A percentile compares a stretch with the other conserved stretches of the same genome.
Evolutionary conservation across 2,113 vertebrate genomes (phyloP).

Genomic region (Labeo rohita): DNA sequence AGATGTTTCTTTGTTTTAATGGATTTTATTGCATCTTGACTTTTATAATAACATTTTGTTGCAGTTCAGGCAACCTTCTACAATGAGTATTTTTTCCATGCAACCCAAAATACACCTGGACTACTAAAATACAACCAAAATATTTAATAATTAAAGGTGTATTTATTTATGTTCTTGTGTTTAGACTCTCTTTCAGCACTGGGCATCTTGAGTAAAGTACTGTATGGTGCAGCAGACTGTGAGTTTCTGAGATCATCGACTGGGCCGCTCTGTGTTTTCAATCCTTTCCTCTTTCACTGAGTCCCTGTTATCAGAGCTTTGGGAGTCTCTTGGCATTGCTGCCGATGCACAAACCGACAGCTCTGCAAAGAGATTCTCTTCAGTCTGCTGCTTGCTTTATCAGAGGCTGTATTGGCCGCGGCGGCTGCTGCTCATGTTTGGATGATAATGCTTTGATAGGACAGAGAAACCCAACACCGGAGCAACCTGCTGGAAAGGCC

Average conservation of each 20-base stretch:
- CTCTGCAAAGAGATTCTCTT: slow-evolving; percentile 48
- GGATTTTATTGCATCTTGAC: no score
- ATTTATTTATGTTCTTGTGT: neutral
- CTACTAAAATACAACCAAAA: neutral
- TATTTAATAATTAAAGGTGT: neutral
- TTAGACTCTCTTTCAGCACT: neutral
- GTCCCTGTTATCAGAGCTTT: slow-evolving; percentile 43
- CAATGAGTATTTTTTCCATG: neutral
- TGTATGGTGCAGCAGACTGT: neutral
- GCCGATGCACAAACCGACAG: slow-evolving; percentile 47
- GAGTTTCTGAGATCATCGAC: slow-evolving; percentile 25
- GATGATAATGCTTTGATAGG: slow-evolving; percentile 54
- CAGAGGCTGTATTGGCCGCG: slow-evolving; percentile 34
- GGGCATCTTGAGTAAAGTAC: slow-evolving; percentile 1
- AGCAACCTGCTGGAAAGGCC: slow-evolving; percentile 25
- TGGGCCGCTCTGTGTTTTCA: slow-evolving; percentile 23
- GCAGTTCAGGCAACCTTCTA: neutral
- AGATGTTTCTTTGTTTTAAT: no score
- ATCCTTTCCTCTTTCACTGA: slow-evolving; percentile 25
- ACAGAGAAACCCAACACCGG: slow-evolving; percentile 9
- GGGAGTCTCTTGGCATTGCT: slow-evolving; percentile 48
- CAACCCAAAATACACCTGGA: neutral
- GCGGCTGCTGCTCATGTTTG: slow-evolving; percentile 20
- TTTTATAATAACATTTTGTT: neutral
- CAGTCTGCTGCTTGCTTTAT: slow-evolving; percentile 53